A percentile compares a stretch with the other conserved stretches of the same genome.
These are phyloP conservation scores for Aselliscus stoliczkanus DNA, from an alignment of 2,797 vertebrate genomes.

Conservation along the genomic window DNA sequence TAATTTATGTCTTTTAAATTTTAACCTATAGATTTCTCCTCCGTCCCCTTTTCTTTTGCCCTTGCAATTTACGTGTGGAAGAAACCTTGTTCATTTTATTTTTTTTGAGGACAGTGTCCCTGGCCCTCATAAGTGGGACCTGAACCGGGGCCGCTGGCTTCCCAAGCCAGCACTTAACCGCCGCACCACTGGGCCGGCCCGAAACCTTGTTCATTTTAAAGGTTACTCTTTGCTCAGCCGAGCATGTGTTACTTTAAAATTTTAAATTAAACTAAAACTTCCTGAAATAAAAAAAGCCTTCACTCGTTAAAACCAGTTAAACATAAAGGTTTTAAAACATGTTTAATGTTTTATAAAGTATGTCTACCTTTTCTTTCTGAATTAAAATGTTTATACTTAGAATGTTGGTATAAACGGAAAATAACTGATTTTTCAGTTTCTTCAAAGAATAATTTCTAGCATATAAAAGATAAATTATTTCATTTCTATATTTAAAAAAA, in stretches of 20 bases:
- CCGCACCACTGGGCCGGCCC: too few species aligned
- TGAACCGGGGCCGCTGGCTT: too few species aligned
- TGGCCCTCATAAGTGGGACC: too few species aligned
- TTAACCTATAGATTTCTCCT: neutral
- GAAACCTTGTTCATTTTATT: constrained; percentile 24
- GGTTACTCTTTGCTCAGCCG: neutral
- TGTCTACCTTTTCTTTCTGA: constrained; percentile 18
- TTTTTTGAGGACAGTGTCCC: too few species aligned
- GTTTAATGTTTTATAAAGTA: constrained; percentile 20
- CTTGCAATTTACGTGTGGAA: constrained; percentile 16
- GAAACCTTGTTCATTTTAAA: constrained; percentile 39
- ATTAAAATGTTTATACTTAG: constrained; percentile 52
- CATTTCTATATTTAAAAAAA: constrained; percentile 31
- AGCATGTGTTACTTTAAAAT: constrained; percentile 28
- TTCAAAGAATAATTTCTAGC: constrained; percentile 45
- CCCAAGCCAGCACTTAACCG: too few species aligned
- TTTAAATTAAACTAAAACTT: constrained; percentile 42
- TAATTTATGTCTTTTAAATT: constrained; percentile 21
- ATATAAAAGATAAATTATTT: constrained; percentile 39
- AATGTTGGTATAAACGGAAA: constrained; percentile 36
- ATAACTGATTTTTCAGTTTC: constrained; percentile 28
- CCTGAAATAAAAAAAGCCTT: constrained; percentile 19
- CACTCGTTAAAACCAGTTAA: constrained; percentile 14
- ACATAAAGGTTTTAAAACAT: constrained; percentile 10
- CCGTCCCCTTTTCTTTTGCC: neutral